Evolutionary conservation across 2,113 vertebrate genomes (phyloP), one percentile per base, ranked within the genome.

Genomic region (Cinclus cinclus): DNA sequence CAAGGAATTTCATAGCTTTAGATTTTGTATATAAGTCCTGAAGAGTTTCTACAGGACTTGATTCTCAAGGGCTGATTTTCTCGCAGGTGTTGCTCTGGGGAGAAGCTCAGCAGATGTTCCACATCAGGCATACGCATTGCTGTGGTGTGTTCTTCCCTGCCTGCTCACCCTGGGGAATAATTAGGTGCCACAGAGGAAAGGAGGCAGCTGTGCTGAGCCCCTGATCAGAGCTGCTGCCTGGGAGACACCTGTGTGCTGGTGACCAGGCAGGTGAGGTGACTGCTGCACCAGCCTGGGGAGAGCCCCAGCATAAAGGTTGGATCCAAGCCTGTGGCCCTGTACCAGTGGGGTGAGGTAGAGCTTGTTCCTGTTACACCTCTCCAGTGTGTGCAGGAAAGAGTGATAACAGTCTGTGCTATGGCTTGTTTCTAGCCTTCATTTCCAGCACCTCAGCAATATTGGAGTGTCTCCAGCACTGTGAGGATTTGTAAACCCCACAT

Each of bases 311-410:
- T 41, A 60, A 83, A 76, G 63, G 58, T 0, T 42, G 63, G 49
- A 65, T 55, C 27, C 7, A 28, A 30, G 27, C 33, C 21, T 6
- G 9, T 1, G 3, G n/a, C 30, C 13, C 63, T 4, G 6, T 67
- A 27, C 25, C 12, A 8, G 25, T 11, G 41, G 30, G 28, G 33
- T 2, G 10, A 44, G 55, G 64, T 50, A 69, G 59, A 68, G 64
- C 53, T 52, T 0, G 0, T 33, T 58, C 47, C 46, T 65, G n/a
- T 13, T 31, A 74, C 81, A 8, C 7, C 0, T 28, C 39, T 78
- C 53, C 0, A 0, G 20, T 35, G 55, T n/a, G 28, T 5, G 15
- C 59, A 73, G 77, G 39, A 37, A 47, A 28, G 6, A 7, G 3
- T 3, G 58, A 33, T 81, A 62, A 47, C 44, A 20, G 49, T 42